phyloP scores from a whole-genome alignment of 2,888 invertebrate species.

The Mimachlamys varia region DNA sequence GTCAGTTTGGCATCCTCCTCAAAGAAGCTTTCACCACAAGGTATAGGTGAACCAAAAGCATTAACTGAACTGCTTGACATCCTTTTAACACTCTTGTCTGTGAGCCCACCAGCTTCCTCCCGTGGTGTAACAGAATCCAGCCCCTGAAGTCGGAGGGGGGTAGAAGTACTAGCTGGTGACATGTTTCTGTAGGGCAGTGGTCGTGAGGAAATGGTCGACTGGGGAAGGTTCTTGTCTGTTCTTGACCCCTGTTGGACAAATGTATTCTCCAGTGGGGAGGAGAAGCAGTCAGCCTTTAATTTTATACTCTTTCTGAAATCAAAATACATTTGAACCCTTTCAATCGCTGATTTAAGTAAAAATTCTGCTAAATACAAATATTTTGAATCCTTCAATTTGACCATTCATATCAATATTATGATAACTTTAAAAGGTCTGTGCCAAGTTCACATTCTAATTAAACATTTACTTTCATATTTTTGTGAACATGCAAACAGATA shows the following conservation, averaged over 20 bases:
- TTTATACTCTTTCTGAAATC: background rate
- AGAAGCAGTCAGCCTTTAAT: constrained; percentile 37
- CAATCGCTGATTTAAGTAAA: too few relatives aligned
- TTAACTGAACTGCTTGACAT: constrained; percentile 1
- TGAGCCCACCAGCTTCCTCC: background rate
- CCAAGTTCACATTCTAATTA: too few relatives aligned
- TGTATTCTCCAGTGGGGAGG: constrained; percentile 41
- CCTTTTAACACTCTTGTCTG: constrained; percentile 26
- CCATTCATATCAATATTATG: too few relatives aligned
- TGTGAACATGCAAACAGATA: too few relatives aligned
- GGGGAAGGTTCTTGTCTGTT: background rate
- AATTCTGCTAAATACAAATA: too few relatives aligned
- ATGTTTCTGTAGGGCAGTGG: background rate
- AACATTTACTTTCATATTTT: too few relatives aligned
- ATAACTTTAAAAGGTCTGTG: too few relatives aligned
- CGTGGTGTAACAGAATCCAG: background rate
- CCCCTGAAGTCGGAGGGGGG: background rate
- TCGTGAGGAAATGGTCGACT: background rate
- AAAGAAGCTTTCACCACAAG: constrained; percentile 79
- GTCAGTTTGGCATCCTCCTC: constrained; percentile 70
- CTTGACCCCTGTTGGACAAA: background rate
- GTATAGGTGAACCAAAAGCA: constrained; percentile 68
- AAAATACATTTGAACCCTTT: background rate
- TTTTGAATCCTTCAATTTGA: too few relatives aligned
- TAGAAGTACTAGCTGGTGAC: background rate